phyloP scores from a whole-genome alignment of 2,113 vertebrate genomes.

The Archocentrus centrarchus region DNA sequence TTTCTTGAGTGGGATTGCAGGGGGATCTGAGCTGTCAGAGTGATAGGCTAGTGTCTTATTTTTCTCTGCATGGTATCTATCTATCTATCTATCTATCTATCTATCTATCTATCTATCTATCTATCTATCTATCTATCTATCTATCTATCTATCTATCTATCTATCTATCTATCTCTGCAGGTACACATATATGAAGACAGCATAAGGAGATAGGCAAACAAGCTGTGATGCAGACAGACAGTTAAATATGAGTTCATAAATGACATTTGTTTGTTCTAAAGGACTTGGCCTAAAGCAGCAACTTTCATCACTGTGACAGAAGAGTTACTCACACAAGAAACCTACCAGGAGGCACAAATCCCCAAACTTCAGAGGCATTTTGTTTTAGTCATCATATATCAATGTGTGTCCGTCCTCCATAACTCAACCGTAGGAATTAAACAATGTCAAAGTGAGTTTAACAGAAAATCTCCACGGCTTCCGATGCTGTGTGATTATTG shows the following conservation, averaged over 20 bases:
- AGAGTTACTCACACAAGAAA: slow-evolving; percentile 65
- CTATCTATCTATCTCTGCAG: slow-evolving; percentile 28
- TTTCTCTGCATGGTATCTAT: background rate
- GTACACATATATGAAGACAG: background rate
- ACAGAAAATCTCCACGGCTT: background rate
- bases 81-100: slow-evolving; percentile 10
- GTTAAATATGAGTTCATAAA: slow-evolving; percentile 54
- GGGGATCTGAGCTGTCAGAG: slow-evolving; percentile 56
- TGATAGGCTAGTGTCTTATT: slow-evolving; percentile 58
- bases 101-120: too few relatives aligned
- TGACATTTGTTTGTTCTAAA: slow-evolving; percentile 72
- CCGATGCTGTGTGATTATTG: slow-evolving; percentile 32
- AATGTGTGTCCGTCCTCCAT: slow-evolving; percentile 41
- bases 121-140: slow-evolving; percentile 12
- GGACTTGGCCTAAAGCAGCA: slow-evolving; percentile 61
- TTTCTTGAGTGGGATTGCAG: slow-evolving; percentile 70
- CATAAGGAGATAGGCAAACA: slow-evolving; percentile 34
- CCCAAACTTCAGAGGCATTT: slow-evolving; percentile 58
- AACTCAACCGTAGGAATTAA: slow-evolving; percentile 47
- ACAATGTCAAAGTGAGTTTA: slow-evolving; percentile 42
- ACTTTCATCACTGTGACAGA: slow-evolving; percentile 63
- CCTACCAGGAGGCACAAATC: slow-evolving; percentile 72
- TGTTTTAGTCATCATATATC: slow-evolving; percentile 65
- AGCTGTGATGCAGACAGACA: slow-evolving; percentile 21
- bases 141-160: background rate